A percentile compares a stretch with the other conserved stretches of the same genome.
These are phyloP conservation scores for Gobio gobio DNA, from an alignment of 2,113 vertebrate species.

Conservation along the genomic window DNA sequence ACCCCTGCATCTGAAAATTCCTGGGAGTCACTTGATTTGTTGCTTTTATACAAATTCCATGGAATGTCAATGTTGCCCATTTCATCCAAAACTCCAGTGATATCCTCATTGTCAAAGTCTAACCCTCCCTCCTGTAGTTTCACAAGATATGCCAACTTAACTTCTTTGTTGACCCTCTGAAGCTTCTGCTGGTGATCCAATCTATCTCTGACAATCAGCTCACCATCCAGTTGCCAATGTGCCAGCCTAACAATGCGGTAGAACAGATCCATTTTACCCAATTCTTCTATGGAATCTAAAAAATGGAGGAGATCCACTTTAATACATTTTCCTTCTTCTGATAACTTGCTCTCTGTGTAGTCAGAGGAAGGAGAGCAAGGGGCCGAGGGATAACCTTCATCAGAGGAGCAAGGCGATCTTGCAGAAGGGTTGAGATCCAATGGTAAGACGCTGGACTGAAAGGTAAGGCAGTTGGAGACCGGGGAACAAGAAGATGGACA, in stretches of 20 bases:
- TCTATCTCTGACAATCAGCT: slow-evolving; percentile 74
- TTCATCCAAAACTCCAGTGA: slow-evolving; percentile 74
- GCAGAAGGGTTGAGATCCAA: slow-evolving; percentile 47
- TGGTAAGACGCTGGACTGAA: slow-evolving; percentile 61
- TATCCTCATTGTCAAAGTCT: slow-evolving; percentile 73
- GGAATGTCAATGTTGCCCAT: slow-evolving; percentile 74
- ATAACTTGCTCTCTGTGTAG: slow-evolving; percentile 69
- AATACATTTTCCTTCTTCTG: slow-evolving; percentile 51
- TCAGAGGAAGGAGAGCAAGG: slow-evolving; percentile 74
- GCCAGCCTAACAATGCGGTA: slow-evolving; percentile 78
- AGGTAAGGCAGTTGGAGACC: slow-evolving; percentile 61
- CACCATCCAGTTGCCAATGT: slow-evolving; percentile 75
- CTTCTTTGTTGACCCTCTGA: slow-evolving; percentile 78
- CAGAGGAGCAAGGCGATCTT: slow-evolving; percentile 70
- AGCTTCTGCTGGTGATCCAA: slow-evolving; percentile 77
- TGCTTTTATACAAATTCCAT: slow-evolving; percentile 76
- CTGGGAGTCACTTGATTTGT: slow-evolving; percentile 68
- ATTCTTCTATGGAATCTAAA: slow-evolving; percentile 77
- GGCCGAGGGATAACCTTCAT: slow-evolving; percentile 80
- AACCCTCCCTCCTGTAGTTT: slow-evolving; percentile 74
- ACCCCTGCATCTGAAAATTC: slow-evolving; percentile 81
- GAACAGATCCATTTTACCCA: slow-evolving; percentile 80
- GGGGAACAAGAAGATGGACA: slow-evolving; percentile 66
- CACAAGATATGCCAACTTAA: slow-evolving; percentile 72
- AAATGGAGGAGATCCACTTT: slow-evolving; percentile 78